phyloP scores from a whole-genome alignment of 2,113 vertebrate species.

The Xiphophorus hellerii region DNA sequence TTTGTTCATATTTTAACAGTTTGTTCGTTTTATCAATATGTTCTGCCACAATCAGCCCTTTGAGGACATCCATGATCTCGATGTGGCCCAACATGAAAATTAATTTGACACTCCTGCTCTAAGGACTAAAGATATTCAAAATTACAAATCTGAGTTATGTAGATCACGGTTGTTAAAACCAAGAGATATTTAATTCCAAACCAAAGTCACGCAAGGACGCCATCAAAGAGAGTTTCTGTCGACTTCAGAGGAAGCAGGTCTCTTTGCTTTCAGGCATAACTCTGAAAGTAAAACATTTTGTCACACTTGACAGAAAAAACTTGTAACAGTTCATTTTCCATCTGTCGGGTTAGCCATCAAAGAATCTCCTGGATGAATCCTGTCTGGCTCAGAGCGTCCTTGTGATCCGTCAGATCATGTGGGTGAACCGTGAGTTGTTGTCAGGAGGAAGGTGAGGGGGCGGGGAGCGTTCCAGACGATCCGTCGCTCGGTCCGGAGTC shows the following conservation, averaged over 20 bases:
- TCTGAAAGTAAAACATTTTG: background rate
- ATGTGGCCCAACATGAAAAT: no score
- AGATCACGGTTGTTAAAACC: background rate
- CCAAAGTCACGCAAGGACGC: background rate
- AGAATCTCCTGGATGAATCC: slow-evolving; percentile 26
- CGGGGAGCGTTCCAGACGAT: slow-evolving; percentile 50
- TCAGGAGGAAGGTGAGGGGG: slow-evolving; percentile 43
- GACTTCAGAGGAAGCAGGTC: background rate
- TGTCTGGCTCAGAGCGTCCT: slow-evolving; percentile 9
- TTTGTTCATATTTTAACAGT: no score
- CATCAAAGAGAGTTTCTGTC: background rate
- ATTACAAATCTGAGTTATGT: background rate
- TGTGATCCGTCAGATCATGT: slow-evolving; percentile 52
- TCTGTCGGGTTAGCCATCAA: background rate
- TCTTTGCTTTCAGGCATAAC: background rate
- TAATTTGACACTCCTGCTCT: no score
- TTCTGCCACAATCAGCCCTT: no score
- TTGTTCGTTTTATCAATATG: no score
- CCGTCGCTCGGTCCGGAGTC: slow-evolving; percentile 58
- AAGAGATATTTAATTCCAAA: background rate
- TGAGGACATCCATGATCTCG: no score
- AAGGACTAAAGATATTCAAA: background rate
- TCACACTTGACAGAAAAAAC: background rate
- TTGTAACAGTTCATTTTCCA: slow-evolving; percentile 4
- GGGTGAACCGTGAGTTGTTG: slow-evolving; percentile 64